Base-by-base conservation (phyloP, 64 coral and sea anemone species). In the Dendronephthya gigantea region DNA sequence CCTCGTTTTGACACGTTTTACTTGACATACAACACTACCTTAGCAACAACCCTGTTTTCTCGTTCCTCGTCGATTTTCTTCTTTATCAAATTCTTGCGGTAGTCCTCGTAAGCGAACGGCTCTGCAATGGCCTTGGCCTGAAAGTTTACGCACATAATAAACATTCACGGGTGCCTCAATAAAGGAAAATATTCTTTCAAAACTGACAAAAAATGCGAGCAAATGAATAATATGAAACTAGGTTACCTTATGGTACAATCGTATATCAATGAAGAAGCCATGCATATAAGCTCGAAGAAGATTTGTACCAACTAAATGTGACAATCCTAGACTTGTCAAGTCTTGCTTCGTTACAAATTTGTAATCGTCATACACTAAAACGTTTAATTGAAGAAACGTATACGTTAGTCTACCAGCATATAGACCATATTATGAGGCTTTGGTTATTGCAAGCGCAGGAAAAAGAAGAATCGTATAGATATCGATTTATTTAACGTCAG, bases 331-430 rank as follows among this genome's bases (percentile, higher is more conserved):
- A 70, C 41, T 93, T 25, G 86, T 82, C 25, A 97, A 62, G 7
- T 97, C 94, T 85, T 97, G 86, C 68, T 88, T 97, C 6, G 94
- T 97, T 10, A 97, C 94, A 88, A 97, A 97, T 82, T 97, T 97
- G 92, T 97, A 97, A 52, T 97, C 94, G 83, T 97, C 94, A 35
- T 97, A 97, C 12, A 97, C 94, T 97, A 76, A 49, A 82, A 59
- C 55, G 25, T 39, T 84, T n/a, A n/a, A n/a, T n/a, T n/a, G n/a
- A n/a, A n/a, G n/a, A n/a, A n/a, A n/a, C n/a, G n/a, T n/a, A n/a
- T n/a, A n/a, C n/a, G n/a, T n/a, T n/a, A n/a, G n/a, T n/a, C n/a
- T n/a, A n/a, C n/a, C n/a, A n/a, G n/a, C n/a, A n/a, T n/a, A n/a
- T n/a, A n/a, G n/a, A n/a, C n/a, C n/a, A n/a, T n/a, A n/a, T n/a